These are phyloP conservation scores for Carcina quercana DNA, from an alignment of 2,888 invertebrate species.

Conservation along the genomic window DNA sequence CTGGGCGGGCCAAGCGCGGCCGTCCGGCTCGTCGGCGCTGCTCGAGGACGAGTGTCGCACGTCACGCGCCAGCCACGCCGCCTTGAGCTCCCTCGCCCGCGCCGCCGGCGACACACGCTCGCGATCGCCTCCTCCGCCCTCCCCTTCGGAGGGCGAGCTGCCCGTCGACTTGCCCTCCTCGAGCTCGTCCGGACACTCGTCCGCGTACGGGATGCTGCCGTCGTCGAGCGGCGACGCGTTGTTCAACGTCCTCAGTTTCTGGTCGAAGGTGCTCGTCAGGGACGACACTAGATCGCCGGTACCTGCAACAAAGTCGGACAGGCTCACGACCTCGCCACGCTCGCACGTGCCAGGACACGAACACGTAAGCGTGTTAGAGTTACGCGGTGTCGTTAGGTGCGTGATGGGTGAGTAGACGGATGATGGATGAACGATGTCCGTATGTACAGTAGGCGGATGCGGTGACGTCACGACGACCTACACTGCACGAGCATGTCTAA, in stretches of 20 bases:
- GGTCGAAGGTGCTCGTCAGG: constrained; percentile 89
- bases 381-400: constrained; percentile 31
- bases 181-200: constrained; percentile 78
- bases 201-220: constrained; percentile 82
- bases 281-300: constrained; percentile 87
- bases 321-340: constrained; percentile 1
- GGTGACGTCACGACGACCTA: constrained; percentile 23
- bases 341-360: constrained; percentile 21
- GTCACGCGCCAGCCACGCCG: constrained; percentile 63
- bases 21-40: constrained; percentile 41
- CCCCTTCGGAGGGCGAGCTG: constrained; percentile 45
- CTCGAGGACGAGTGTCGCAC: constrained; percentile 47
- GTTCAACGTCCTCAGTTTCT: constrained; percentile 84
- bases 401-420: constrained; percentile 20
- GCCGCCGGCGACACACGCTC: constrained; percentile 34
- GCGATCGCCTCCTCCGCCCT: constrained; percentile 25
- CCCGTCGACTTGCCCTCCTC: constrained; percentile 45
- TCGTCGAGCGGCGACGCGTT: constrained; percentile 79
- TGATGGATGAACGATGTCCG: constrained; percentile 31
- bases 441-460: constrained; percentile 35
- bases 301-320: constrained; percentile 73
- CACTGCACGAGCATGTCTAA: constrained; percentile 33
- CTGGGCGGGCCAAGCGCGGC: constrained; percentile 20
- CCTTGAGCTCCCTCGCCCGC: constrained; percentile 56
- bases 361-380: constrained; percentile 52